Conservation (phyloP, 2,797 vertebrate genomes). For the Phataginus tetradactyla region DNA sequence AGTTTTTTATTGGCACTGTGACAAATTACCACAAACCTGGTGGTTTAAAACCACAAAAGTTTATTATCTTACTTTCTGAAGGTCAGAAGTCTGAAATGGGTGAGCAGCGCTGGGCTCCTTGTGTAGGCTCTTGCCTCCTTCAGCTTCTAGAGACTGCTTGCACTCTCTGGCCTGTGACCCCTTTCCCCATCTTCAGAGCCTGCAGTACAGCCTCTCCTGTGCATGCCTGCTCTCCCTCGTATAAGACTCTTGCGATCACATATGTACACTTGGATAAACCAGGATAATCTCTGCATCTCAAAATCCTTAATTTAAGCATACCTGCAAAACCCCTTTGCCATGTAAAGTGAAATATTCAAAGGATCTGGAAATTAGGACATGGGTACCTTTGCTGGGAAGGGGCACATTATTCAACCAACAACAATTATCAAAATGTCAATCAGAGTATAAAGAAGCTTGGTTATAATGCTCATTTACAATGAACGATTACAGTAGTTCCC, state of each 20-base stretch:
- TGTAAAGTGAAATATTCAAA: background rate
- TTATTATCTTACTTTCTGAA: background rate
- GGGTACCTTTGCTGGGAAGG: background rate
- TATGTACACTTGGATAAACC: background rate
- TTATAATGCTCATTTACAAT: background rate
- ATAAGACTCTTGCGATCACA: background rate
- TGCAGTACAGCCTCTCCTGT: background rate
- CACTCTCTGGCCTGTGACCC: background rate
- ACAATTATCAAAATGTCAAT: background rate
- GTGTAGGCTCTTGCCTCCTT: background rate
- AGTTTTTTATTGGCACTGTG: background rate
- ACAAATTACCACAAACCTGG: background rate
- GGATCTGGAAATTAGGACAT: background rate
- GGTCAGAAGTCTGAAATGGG: background rate
- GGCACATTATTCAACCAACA: background rate
- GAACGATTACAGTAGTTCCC: background rate
- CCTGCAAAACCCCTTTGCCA: background rate
- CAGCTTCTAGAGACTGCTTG: background rate
- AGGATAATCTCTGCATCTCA: background rate
- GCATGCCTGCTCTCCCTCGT: background rate
- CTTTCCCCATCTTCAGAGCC: background rate
- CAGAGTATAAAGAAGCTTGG: background rate
- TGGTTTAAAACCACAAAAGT: background rate
- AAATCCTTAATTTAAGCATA: background rate
- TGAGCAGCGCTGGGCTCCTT: background rate